A percentile compares a stretch with the other conserved stretches of the same genome.
Conservation (phyloP, 2,113 vertebrate genomes). For the Mastomys coucha region DNA sequence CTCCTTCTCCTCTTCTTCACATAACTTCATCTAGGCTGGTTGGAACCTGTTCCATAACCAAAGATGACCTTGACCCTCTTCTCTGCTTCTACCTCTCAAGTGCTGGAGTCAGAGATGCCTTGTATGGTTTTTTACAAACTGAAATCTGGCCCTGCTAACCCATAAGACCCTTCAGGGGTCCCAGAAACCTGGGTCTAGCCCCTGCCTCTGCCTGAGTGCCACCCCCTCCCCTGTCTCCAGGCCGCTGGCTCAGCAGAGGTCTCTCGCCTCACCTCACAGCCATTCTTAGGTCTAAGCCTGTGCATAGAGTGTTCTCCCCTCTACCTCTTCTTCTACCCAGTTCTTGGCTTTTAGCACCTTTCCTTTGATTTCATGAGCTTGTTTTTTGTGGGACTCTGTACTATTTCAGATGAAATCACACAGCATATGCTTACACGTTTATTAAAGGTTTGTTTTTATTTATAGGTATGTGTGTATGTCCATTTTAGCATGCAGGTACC, state of each 20-base stretch:
- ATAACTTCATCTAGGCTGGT: neutral
- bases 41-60: neutral
- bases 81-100: neutral
- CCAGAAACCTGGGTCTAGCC: neutral
- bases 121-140: neutral
- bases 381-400: neutral
- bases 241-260: neutral
- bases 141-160: neutral
- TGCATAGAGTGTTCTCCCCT: neutral
- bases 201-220: neutral
- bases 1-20: neutral
- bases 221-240: rapidly evolving
- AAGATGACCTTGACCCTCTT: too few species aligned
- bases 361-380: neutral
- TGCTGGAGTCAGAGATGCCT: neutral
- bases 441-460: neutral
- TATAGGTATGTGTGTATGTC: neutral
- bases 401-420: neutral
- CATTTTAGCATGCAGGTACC: neutral
- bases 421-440: neutral
- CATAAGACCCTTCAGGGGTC: neutral
- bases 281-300: neutral
- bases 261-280: neutral
- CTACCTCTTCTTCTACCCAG: neutral
- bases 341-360: neutral